Percentiles rank a stretch among this genome's conserved stretches.
These are phyloP conservation scores for Syrrhaptes paradoxus DNA, from an alignment of 2,113 vertebrate genomes.

Conservation along the genomic window DNA sequence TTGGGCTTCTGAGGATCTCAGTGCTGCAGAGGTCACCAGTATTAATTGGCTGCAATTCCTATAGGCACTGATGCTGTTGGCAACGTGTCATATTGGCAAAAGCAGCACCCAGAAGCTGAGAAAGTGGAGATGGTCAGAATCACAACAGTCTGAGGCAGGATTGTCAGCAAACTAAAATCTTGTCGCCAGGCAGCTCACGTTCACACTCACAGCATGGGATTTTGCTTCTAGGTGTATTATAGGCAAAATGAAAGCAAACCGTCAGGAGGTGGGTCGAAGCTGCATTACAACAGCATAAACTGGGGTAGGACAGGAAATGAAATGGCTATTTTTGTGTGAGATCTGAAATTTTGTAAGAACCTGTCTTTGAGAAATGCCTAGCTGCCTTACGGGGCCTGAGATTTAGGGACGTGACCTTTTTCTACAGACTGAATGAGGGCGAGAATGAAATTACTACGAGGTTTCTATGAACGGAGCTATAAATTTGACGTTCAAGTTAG, in stretches of 20 bases:
- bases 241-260: not conserved
- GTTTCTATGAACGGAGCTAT: not conserved
- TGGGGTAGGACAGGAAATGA: not conserved
- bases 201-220: not conserved
- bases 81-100: not conserved
- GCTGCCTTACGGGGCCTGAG: not conserved
- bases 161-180: not conserved
- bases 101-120: not conserved
- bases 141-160: not conserved
- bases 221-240: not conserved
- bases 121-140: not conserved
- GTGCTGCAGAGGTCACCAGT: not conserved
- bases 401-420: not conserved
- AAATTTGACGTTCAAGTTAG: not conserved
- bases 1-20: not conserved
- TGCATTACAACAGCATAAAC: not conserved
- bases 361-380: not conserved
- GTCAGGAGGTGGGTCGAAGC: not conserved
- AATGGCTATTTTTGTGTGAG: not conserved
- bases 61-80: not conserved
- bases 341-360: not conserved
- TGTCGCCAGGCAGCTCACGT: not conserved
- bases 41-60: not conserved
- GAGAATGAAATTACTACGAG: not conserved
- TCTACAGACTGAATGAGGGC: not conserved